Conservation (phyloP, 2,888 invertebrate species). For the Oxyscelio sp. region DNA sequence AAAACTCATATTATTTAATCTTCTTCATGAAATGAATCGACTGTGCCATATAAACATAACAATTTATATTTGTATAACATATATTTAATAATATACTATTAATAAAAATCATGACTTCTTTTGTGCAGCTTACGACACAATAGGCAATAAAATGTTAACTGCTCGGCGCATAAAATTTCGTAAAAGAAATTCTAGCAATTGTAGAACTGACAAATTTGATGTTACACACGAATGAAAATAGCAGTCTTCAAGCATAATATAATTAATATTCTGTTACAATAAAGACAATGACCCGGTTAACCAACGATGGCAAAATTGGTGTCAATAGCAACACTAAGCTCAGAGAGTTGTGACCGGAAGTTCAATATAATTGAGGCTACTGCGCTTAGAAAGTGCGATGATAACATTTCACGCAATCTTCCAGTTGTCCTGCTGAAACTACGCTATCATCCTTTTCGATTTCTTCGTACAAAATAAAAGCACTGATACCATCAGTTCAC, state of each 20-base stretch:
- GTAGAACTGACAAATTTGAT: constrained; percentile 22
- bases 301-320: constrained; percentile 63
- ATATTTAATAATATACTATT: too few relatives aligned
- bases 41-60: too few relatives aligned
- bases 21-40: too few relatives aligned
- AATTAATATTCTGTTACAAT: constrained; percentile 58
- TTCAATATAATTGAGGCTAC: constrained; percentile 63
- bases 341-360: constrained; percentile 66
- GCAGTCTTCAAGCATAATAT: not conserved
- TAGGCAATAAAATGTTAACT: too few relatives aligned
- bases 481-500: constrained; percentile 24
- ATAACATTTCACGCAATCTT: constrained; percentile 55
- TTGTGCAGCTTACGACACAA: too few relatives aligned
- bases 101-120: too few relatives aligned
- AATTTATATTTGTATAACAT: too few relatives aligned
- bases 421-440: constrained; percentile 29
- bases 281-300: constrained; percentile 73
- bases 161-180: too few relatives aligned
- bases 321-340: constrained; percentile 64
- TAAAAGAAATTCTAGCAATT: not conserved
- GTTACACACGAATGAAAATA: constrained; percentile 20
- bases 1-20: not conserved
- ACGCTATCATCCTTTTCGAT: constrained; percentile 45
- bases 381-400: constrained; percentile 68
- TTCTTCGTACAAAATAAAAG: constrained; percentile 49